Evolutionary conservation across 1,140 invertebrate genomes (phyloP).

Genomic region (Lithobius niger): DNA sequence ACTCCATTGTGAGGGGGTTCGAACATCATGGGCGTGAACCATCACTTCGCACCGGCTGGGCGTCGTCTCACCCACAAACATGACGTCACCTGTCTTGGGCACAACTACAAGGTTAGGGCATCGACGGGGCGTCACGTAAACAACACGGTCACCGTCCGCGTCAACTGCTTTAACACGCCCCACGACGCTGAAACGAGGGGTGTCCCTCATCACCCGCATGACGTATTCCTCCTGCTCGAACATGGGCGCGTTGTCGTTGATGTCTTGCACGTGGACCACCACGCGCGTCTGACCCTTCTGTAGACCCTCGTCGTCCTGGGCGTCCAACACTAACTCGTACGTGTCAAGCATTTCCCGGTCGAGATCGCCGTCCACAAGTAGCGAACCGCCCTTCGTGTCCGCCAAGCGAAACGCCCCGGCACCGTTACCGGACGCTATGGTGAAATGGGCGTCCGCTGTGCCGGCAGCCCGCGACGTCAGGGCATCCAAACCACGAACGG

Average conservation of each 20-base stretch:
- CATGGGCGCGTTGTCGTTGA: conserved; percentile 78
- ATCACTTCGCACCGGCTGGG: conserved; percentile 37
- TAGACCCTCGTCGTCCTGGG: conserved; percentile 52
- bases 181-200: conserved; percentile 54
- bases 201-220: conserved; percentile 50
- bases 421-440: conserved; percentile 48
- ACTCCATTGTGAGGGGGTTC: conserved; percentile 51
- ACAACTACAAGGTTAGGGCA: conserved; percentile 70
- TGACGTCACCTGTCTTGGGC: conserved; percentile 77
- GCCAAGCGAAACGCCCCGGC: conserved; percentile 25
- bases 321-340: conserved; percentile 58
- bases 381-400: conserved; percentile 31
- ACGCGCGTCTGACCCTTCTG: conserved; percentile 59
- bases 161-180: conserved; percentile 68
- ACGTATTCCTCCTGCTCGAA: conserved; percentile 63
- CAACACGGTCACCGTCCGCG: conserved; percentile 70
- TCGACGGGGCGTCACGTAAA: conserved; percentile 61
- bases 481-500: conserved; percentile 44
- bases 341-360: conserved; percentile 53
- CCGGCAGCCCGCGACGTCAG: conserved; percentile 18
- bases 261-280: conserved; percentile 56
- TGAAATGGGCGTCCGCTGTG: conserved; percentile 48
- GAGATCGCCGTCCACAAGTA: conserved; percentile 54
- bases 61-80: conserved; percentile 55
- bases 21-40: conserved; percentile 66